phyloP scores from a whole-genome alignment of 2,888 invertebrate species.

The Phaonia tiefii region DNA sequence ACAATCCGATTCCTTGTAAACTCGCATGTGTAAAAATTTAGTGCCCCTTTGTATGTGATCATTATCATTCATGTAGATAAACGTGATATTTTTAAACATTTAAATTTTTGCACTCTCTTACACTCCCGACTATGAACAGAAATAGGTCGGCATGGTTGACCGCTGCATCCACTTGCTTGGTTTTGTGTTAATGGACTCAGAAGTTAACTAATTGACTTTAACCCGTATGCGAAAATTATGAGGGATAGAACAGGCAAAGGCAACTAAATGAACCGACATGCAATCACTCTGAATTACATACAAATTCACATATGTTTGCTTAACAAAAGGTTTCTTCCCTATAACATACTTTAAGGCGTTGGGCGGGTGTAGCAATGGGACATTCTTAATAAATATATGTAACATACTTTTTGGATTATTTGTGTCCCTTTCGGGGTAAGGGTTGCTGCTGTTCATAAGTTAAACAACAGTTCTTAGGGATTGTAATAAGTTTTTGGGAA shows the following conservation, averaged over 20 bases:
- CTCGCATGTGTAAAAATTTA: no score
- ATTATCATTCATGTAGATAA: slow-evolving; percentile 11
- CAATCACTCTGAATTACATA: no score
- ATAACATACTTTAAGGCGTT: slow-evolving; percentile 4
- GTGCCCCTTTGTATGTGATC: no score
- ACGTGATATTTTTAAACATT: slow-evolving; percentile 16
- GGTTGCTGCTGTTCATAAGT: no score
- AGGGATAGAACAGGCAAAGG: neutral
- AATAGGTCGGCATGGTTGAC: no score
- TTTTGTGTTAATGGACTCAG: slow-evolving; percentile 4
- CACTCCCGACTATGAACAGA: no score
- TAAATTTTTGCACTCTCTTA: neutral
- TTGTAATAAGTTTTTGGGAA: no score
- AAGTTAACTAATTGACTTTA: slow-evolving; percentile 60
- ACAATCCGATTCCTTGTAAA: no score
- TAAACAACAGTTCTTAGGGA: no score
- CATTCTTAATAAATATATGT: neutral
- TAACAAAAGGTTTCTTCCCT: neutral
- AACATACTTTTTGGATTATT: neutral
- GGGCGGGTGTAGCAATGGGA: neutral
- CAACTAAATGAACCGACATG: no score
- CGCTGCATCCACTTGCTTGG: no score
- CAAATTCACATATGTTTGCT: neutral
- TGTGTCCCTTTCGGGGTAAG: neutral
- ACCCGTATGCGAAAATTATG: slow-evolving; percentile 40